These are phyloP conservation scores for Cloeon dipterum DNA, from an alignment of 2,888 invertebrate genomes.

Conservation along the genomic window DNA sequence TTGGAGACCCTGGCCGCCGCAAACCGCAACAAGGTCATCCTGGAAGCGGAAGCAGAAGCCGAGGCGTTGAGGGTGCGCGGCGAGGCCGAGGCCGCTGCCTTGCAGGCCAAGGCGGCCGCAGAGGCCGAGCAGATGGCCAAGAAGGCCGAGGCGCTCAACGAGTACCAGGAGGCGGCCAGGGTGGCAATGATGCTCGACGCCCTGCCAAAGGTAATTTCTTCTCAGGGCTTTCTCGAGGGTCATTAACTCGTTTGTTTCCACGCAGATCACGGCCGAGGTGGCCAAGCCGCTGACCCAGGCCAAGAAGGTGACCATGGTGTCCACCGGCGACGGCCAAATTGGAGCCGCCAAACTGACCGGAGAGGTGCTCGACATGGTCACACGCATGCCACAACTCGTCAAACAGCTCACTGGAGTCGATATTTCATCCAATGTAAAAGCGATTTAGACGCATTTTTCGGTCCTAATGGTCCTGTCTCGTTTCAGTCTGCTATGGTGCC, in stretches of 20 bases:
- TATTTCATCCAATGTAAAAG: no score
- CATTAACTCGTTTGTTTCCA: no score
- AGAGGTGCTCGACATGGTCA: conserved; percentile 82
- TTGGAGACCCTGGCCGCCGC: conserved; percentile 90
- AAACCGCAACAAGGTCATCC: conserved; percentile 60
- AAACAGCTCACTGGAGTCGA: conserved; percentile 85
- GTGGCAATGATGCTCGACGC: conserved; percentile 91
- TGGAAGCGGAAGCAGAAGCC: conserved; percentile 90
- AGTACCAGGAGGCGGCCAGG: conserved; percentile 89
- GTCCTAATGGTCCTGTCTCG: no score
- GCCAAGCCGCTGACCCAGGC: conserved; percentile 86
- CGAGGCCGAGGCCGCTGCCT: conserved; percentile 79
- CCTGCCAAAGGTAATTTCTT: conserved; percentile 86
- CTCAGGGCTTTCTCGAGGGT: no score
- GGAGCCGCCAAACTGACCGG: conserved; percentile 88
- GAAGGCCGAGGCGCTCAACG: conserved; percentile 92
- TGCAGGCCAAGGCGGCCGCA: conserved; percentile 82
- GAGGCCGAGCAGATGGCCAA: conserved; percentile 94
- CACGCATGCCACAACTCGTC: conserved; percentile 76
- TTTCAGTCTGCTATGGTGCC: no score
- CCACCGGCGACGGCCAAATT: conserved; percentile 71
- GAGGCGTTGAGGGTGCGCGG: conserved; percentile 70
- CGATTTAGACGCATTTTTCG: no score
- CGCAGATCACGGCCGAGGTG: conserved; percentile 83
- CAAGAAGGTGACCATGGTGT: conserved; percentile 92